Evolutionary conservation across 2,113 vertebrate species (phyloP).

Genomic region (Equus przewalskii): DNA sequence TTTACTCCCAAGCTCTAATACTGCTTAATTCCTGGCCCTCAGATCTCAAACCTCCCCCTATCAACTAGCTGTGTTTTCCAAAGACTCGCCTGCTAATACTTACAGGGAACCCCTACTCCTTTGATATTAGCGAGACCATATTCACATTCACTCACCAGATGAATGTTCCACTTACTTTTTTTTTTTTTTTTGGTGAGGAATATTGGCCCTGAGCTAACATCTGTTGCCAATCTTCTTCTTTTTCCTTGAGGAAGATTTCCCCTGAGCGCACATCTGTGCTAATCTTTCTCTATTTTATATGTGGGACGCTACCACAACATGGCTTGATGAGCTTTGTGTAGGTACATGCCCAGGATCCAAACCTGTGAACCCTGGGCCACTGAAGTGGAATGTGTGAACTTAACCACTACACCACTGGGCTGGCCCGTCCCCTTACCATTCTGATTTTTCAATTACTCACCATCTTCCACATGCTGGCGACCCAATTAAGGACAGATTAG

Average conservation of each 20-base stretch:
- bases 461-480: background rate
- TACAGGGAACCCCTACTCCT: accelerated
- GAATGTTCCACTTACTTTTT: background rate
- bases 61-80: background rate
- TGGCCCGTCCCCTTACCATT: background rate
- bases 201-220: too few relatives aligned
- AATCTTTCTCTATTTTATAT: too few relatives aligned
- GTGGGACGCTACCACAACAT: too few relatives aligned
- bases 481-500: background rate
- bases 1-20: background rate
- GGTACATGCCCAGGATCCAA: too few relatives aligned
- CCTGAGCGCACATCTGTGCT: too few relatives aligned
- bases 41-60: background rate
- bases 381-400: too few relatives aligned
- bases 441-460: background rate
- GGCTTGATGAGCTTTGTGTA: too few relatives aligned
- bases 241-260: too few relatives aligned
- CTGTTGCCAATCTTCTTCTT: too few relatives aligned
- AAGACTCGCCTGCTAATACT: background rate
- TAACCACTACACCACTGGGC: too few relatives aligned
- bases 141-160: background rate
- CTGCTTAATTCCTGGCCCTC: background rate
- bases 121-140: background rate
- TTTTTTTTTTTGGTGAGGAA: too few relatives aligned
- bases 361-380: too few relatives aligned